phyloP scores from a whole-genome alignment of 92 coral and sea anemone genomes.

The Heteractis magnifica region DNA sequence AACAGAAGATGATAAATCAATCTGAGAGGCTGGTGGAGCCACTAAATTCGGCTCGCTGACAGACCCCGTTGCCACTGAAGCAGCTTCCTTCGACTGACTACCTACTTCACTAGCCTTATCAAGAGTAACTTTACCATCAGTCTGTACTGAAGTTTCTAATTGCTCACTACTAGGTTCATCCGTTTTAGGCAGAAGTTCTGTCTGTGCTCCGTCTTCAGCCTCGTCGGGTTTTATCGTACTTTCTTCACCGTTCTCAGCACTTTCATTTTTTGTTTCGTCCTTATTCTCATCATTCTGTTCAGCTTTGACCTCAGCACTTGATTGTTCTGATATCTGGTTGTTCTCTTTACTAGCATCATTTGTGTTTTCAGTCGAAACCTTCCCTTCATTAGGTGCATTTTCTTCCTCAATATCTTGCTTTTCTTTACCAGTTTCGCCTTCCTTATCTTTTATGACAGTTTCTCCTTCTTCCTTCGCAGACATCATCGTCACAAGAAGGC shows the following conservation, averaged over 20 bases:
- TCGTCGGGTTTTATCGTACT: slow-evolving; percentile 3
- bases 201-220: slow-evolving; percentile 7
- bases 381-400: background rate
- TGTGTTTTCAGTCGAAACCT: background rate
- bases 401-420: background rate
- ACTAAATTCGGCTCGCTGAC: slow-evolving; percentile 60
- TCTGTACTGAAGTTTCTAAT: slow-evolving; percentile 43
- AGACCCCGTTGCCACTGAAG: slow-evolving; percentile 28
- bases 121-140: slow-evolving; percentile 40
- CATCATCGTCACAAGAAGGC: slow-evolving; percentile 11
- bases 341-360: background rate
- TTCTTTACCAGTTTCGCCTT: background rate
- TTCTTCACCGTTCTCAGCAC: slow-evolving; percentile 29
- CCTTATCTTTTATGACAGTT: slow-evolving; percentile 19
- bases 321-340: background rate
- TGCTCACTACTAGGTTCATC: slow-evolving; percentile 25
- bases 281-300: slow-evolving; percentile 17
- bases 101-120: slow-evolving; percentile 24
- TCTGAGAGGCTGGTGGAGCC: slow-evolving; percentile 81
- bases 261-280: slow-evolving; percentile 18
- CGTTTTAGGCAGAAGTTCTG: slow-evolving; percentile 22
- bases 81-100: background rate
- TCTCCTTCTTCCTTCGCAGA: slow-evolving; percentile 37
- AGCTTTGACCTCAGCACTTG: slow-evolving; percentile 8
- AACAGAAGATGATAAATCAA: slow-evolving; percentile 52